Conservation (phyloP, 2,888 invertebrate species). For the Campopleginae sp. region DNA sequence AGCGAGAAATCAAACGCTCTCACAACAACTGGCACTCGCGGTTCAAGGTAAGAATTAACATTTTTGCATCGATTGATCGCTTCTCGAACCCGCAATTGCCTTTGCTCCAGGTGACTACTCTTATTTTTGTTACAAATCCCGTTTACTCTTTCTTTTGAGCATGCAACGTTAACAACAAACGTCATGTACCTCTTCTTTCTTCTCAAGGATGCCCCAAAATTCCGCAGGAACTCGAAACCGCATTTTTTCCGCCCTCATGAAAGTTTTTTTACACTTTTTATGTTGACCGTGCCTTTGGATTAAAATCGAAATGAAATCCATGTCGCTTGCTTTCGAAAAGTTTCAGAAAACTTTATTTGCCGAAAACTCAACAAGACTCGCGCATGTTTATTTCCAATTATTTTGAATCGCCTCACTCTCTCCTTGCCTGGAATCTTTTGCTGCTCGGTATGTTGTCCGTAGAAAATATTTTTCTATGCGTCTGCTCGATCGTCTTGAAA, state of each 20-base stretch:
- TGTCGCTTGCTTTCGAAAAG: not conserved
- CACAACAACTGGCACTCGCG: constrained; percentile 90
- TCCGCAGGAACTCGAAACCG: not conserved
- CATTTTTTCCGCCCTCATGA: not conserved
- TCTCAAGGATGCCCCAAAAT: not conserved
- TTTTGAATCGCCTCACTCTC: not conserved
- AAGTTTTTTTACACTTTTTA: not conserved
- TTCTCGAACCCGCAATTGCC: constrained; percentile 61
- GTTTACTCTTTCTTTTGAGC: constrained; percentile 18
- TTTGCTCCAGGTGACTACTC: constrained; percentile 76
- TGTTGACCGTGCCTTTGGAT: not conserved
- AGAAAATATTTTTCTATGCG: constrained; percentile 1
- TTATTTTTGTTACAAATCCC: constrained; percentile 73
- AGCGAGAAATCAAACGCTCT: constrained; percentile 95
- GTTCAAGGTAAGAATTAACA: constrained; percentile 86
- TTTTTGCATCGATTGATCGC: constrained; percentile 67
- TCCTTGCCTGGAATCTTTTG: constrained; percentile 19
- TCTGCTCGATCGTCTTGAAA: constrained; percentile 21
- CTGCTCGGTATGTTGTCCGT: constrained; percentile 45
- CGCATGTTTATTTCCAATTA: not conserved
- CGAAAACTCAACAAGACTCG: not conserved
- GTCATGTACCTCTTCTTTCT: not conserved
- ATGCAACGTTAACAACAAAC: constrained; percentile 14
- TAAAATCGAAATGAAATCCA: not conserved
- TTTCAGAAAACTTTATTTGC: not conserved